Evolutionary conservation across 2,113 vertebrate species (phyloP), one percentile per base, ranked within the genome.

Genomic region (Ramphastos sulfuratus): DNA sequence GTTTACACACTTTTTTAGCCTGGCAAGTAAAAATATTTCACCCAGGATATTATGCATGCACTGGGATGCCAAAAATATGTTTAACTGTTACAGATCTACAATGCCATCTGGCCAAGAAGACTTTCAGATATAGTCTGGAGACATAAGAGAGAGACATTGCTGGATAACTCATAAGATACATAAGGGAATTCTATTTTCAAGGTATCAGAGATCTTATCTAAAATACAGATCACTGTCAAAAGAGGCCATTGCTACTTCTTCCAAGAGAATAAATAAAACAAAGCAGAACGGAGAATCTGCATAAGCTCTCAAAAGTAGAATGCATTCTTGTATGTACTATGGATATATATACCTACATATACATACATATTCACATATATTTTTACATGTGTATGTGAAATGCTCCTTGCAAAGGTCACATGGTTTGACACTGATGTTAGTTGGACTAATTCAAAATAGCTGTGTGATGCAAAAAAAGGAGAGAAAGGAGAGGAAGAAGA

Each of bases 11-110:
- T 93, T 94, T 94, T 96, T 91, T 94, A 95, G 85, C 73, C 94
- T 94, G 94, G 93, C 79, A 95, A 95, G 89, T 24, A 94, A 92
- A 96, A 95, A 91, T 92, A 95, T 96, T 95, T 94, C 89, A 84
- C 73, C 90, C 87, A 93, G 27, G 61, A 89, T 92, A 94, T 88
- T 92, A 93, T 90, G 82, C 65, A 94, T 92, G 85, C 70, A 69
- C 73, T 69, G 65, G 73, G 58, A 73, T 94, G 95, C 92, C 94
- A 93, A 94, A 94, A 95, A 93, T 91, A 80, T 85, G 87, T 89
- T 96, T 83, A 83, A 96, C 94, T 83, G 76, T 85, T 96, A 91
- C 75, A 83, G 78, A 94, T 89, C 87, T 89, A 89, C 89, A 71
- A 72, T 89, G 87, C 92, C 95, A 96, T 94, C 92, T 96, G 94